phyloP scores from a whole-genome alignment of 2,113 vertebrate genomes.

The Myocastor coypus region DNA sequence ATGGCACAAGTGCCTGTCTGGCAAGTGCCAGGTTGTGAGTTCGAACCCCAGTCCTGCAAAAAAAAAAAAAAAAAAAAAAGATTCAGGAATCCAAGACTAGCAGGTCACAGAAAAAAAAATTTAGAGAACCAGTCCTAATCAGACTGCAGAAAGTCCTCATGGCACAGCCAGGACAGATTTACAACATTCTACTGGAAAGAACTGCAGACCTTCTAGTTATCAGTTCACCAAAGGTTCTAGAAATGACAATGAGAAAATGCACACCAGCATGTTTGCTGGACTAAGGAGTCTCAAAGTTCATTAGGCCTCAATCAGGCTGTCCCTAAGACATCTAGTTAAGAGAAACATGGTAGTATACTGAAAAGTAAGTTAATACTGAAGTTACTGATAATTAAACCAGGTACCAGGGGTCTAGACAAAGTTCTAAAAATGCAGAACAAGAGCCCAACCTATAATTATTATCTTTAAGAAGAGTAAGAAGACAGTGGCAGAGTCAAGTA shows the following conservation, averaged over 20 bases:
- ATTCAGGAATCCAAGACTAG: slow-evolving; percentile 31
- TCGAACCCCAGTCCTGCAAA: no score
- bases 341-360: background rate
- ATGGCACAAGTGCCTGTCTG: no score
- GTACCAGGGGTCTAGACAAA: background rate
- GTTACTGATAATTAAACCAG: background rate
- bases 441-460: background rate
- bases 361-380: background rate
- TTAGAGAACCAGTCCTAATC: background rate
- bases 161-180: background rate
- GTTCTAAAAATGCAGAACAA: background rate
- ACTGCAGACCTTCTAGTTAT: background rate
- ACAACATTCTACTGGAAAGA: background rate
- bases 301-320: background rate
- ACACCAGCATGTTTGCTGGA: background rate
- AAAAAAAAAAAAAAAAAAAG: no score
- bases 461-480: background rate
- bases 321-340: background rate
- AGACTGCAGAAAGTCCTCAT: background rate
- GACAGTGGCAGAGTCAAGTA: background rate
- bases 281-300: slow-evolving; percentile 7
- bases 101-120: background rate
- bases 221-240: background rate
- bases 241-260: background rate
- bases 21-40: no score